These are phyloP conservation scores for Haemorhous mexicanus DNA, from an alignment of 2,113 vertebrate genomes.

Conservation along the genomic window DNA sequence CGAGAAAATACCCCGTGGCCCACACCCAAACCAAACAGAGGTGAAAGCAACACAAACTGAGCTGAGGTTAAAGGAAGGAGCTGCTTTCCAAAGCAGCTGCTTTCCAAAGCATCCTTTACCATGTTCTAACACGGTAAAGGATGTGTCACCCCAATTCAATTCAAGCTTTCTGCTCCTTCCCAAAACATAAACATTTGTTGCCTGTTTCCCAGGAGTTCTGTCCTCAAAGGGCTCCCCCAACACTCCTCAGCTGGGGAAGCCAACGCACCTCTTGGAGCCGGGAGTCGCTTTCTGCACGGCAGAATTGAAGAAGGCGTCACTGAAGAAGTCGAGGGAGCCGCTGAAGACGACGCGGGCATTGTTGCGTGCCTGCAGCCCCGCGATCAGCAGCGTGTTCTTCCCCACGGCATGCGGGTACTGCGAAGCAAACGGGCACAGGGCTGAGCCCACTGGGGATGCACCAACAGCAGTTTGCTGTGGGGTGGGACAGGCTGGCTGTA, in stretches of 20 bases:
- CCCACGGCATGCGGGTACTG: constrained; percentile 97
- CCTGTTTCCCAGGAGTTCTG: not conserved
- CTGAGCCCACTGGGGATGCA: fast-evolving
- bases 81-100: not conserved
- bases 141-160: fast-evolving
- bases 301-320: constrained; percentile 92
- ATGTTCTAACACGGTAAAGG: not conserved
- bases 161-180: not conserved
- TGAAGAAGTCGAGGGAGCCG: constrained; percentile 95
- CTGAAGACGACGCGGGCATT: constrained; percentile 96
- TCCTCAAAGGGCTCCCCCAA: fast-evolving
- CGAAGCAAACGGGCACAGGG: fast-evolving
- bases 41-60: not conserved
- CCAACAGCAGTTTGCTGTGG: no score
- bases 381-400: constrained; percentile 95
- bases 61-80: not conserved
- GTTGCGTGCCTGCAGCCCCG: constrained; percentile 95
- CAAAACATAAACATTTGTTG: fast-evolving
- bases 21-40: fast-evolving
- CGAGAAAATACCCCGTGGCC: fast-evolving
- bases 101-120: not conserved
- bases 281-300: constrained; percentile 89
- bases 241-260: fast-evolving
- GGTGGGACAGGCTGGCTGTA: not conserved
- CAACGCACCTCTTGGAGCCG: constrained; percentile 82